phyloP scores from a whole-genome alignment of 1,140 invertebrate species.

The Diachasmimorpha longicaudata region DNA sequence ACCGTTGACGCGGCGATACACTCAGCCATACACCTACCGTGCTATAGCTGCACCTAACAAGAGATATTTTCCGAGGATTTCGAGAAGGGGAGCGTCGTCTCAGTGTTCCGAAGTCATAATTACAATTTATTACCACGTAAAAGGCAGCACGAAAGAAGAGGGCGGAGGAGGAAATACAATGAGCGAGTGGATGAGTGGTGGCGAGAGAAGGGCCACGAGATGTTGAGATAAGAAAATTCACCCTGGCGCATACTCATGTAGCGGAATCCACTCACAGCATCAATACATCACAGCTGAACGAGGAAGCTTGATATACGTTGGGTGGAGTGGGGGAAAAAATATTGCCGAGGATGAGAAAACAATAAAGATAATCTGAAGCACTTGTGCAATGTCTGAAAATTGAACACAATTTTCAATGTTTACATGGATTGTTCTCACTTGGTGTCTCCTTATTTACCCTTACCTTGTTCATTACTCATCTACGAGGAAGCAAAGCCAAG shows the following conservation, averaged over 20 bases:
- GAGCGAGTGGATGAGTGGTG: background rate
- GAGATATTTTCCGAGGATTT: background rate
- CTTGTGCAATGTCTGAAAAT: background rate
- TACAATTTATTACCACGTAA: slow-evolving; percentile 18
- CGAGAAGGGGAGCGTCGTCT: background rate
- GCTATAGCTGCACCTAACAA: background rate
- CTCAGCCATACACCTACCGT: background rate
- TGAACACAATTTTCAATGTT: slow-evolving; percentile 3
- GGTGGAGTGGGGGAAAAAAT: background rate
- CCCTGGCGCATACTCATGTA: background rate
- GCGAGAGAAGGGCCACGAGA: background rate
- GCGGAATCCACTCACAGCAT: slow-evolving; percentile 6
- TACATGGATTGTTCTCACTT: slow-evolving; percentile 1
- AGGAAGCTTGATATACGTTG: background rate
- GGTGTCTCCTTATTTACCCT: background rate
- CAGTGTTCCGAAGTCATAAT: slow-evolving; percentile 25
- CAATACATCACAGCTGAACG: slow-evolving; percentile 5
- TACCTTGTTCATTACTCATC: slow-evolving; percentile 26
- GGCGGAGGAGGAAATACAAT: background rate
- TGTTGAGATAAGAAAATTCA: background rate
- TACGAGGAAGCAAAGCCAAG: background rate
- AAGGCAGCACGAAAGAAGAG: background rate
- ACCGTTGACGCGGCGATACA: background rate
- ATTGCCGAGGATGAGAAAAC: background rate
- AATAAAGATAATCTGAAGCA: background rate